A percentile compares a stretch with the other conserved stretches of the same genome.
These are phyloP conservation scores for Trachelus troglodyta DNA, from an alignment of 2,888 invertebrate species.

Conservation along the genomic window DNA sequence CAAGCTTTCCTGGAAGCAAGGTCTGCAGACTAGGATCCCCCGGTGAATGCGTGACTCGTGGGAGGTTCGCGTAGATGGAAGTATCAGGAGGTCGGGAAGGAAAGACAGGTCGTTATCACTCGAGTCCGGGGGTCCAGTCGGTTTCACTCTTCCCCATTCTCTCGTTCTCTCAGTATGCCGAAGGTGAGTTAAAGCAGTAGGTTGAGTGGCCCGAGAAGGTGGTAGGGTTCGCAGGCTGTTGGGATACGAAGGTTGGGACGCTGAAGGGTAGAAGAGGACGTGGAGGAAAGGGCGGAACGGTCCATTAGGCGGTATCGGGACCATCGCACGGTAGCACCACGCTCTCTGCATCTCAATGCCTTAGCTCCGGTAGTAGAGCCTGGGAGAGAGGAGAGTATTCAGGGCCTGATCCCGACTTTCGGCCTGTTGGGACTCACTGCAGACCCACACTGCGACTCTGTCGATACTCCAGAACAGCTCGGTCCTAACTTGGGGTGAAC, in stretches of 20 bases:
- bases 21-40: not conserved
- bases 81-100: slow-evolving; percentile 25
- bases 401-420: slow-evolving; percentile 28
- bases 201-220: slow-evolving; percentile 14
- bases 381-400: slow-evolving; percentile 45
- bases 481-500: not conserved
- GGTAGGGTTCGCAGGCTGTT: slow-evolving; percentile 23
- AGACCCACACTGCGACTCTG: not conserved
- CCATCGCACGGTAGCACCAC: slow-evolving; percentile 67
- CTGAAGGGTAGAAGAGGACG: slow-evolving; percentile 23
- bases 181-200: slow-evolving; percentile 18
- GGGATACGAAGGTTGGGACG: slow-evolving; percentile 21
- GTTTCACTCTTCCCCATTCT: slow-evolving; percentile 2
- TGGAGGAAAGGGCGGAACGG: slow-evolving; percentile 56
- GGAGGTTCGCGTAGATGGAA: slow-evolving; percentile 27
- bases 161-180: slow-evolving; percentile 4
- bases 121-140: slow-evolving; percentile 22
- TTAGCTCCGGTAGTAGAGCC: slow-evolving; percentile 30
- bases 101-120: slow-evolving; percentile 30
- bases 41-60: slow-evolving; percentile 10
- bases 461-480: not conserved
- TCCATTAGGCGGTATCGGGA: slow-evolving; percentile 67
- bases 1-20: not conserved
- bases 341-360: slow-evolving; percentile 66
- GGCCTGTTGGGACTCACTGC: not conserved